Base-by-base conservation (phyloP, 1,140 invertebrate genomes). In the Hycleus cichorii region DNA sequence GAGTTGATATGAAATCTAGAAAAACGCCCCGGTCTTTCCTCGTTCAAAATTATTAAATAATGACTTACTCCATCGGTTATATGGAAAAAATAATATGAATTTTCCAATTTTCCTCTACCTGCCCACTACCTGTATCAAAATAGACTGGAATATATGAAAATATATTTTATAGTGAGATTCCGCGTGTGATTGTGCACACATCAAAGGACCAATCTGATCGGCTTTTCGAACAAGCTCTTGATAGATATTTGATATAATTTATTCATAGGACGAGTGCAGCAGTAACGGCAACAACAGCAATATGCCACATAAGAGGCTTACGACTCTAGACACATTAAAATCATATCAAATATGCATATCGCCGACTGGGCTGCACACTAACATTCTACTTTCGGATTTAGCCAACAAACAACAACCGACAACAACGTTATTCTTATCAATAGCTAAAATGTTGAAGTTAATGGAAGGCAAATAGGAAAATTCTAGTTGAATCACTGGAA, bases 171-270 rank as follows among this genome's bases (percentile, higher is more conserved):
- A 7, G 32, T 5, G 32, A 5, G 32, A 32, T 32, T 4, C 32
- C 32, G 32, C 7, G 32, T 32, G 32, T 32, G 32, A 32, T 32
- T 7, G 32, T 32, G 32, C 53, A 65, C 62, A 65, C 65, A 67
- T 71, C 66, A 71, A 72, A 72, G 68, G 61, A 57, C 66, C 70
- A 71, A 71, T 71, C 66, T 69, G 69, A 67, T 71, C 69, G 70
- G 70, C 66, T 72, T 71, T 71, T 53, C 64, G 47, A 58, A 51
- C 63, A 58, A 48, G 51, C 56, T 63, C 60, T 67, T 73, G 71
- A 74, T 74, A 73, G 71, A 73, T 74, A 72, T 74, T 74, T 73
- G 66, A 74, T 74, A 71, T 74, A 70, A 74, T 74, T 74, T 74
- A 74, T 74, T 74, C 72, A 74, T 74, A 57, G 65, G 48, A 54